A percentile compares a stretch with the other conserved stretches of the same genome.
phyloP scores from a whole-genome alignment of 1,140 invertebrate genomes.

The Drosophila punjabiensis region DNA sequence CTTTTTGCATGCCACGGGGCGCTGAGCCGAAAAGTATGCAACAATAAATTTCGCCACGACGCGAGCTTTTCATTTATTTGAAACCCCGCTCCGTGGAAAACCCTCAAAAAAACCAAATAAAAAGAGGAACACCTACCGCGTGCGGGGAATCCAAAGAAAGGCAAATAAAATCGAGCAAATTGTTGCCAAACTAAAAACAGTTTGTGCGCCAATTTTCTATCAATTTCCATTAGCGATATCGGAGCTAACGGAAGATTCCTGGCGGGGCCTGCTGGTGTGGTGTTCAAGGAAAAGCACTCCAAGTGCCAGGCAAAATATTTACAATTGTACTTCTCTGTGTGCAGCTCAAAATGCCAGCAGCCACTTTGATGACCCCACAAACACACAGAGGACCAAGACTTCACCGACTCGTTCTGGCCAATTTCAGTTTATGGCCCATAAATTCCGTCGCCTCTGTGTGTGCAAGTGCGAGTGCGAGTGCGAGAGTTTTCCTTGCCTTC shows the following conservation, averaged over 20 bases:
- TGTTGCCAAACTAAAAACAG: conserved; percentile 73
- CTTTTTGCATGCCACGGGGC: conserved; percentile 52
- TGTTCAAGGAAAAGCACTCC: conserved; percentile 2
- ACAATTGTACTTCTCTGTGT: conserved; percentile 64
- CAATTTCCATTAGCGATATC: conserved; percentile 57
- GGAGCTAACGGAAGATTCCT: neutral
- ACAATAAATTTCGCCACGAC: conserved; percentile 72
- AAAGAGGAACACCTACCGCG: conserved; percentile 4
- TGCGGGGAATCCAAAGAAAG: conserved; percentile 4
- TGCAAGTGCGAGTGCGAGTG: neutral
- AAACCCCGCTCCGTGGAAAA: conserved; percentile 2
- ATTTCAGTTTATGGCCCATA: conserved; percentile 60
- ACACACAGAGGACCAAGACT: conserved; percentile 11
- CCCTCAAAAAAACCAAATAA: conserved; percentile 1
- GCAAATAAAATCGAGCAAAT: conserved; percentile 58
- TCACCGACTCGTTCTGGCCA: conserved; percentile 31
- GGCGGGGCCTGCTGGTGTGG: neutral
- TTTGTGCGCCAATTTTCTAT: conserved; percentile 79
- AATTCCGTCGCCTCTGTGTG: conserved; percentile 36
- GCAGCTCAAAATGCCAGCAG: conserved; percentile 22
- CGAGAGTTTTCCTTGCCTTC: conserved; percentile 12
- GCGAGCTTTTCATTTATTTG: conserved; percentile 68
- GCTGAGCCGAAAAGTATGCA: conserved; percentile 81
- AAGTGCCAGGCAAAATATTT: conserved; percentile 54
- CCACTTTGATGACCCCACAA: conserved; percentile 38